These are phyloP conservation scores for Euzophera pinguis DNA, from an alignment of 2,888 invertebrate species.

Conservation along the genomic window DNA sequence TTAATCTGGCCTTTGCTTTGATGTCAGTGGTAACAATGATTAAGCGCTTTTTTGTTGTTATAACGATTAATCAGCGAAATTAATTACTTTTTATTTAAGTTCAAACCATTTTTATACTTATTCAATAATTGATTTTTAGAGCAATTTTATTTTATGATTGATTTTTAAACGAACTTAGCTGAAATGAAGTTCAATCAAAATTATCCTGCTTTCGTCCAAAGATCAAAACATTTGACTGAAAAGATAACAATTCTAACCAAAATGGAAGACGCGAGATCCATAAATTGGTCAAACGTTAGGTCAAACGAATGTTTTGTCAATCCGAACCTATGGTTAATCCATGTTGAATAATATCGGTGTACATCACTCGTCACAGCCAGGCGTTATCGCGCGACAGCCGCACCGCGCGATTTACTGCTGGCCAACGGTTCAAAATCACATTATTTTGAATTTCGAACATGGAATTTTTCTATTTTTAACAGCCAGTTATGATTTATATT, in stretches of 20 bases:
- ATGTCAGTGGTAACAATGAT: not conserved
- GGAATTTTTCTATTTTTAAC: slow-evolving; percentile 28
- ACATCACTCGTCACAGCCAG: slow-evolving; percentile 30
- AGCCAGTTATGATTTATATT: slow-evolving; percentile 14
- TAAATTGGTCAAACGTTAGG: slow-evolving; percentile 1
- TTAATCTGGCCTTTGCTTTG: not conserved
- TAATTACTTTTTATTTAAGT: not conserved
- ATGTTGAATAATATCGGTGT: slow-evolving; percentile 38
- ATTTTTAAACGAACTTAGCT: no score
- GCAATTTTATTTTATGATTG: no score
- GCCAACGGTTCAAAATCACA: slow-evolving; percentile 28
- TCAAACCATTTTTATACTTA: no score
- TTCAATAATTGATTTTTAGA: no score
- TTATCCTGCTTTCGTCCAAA: no score
- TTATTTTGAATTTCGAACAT: slow-evolving; percentile 27
- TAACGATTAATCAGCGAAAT: not conserved
- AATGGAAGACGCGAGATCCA: not conserved
- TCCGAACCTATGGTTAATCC: slow-evolving; percentile 17
- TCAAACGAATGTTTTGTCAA: slow-evolving; percentile 11
- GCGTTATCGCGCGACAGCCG: slow-evolving; percentile 35
- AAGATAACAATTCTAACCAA: not conserved
- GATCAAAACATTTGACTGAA: no score
- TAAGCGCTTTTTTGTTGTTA: not conserved
- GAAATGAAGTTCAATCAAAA: no score
- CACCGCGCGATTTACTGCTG: slow-evolving; percentile 38